Evolutionary conservation across 2,797 vertebrate species (phyloP).

Genomic region (Lacerta agilis): DNA sequence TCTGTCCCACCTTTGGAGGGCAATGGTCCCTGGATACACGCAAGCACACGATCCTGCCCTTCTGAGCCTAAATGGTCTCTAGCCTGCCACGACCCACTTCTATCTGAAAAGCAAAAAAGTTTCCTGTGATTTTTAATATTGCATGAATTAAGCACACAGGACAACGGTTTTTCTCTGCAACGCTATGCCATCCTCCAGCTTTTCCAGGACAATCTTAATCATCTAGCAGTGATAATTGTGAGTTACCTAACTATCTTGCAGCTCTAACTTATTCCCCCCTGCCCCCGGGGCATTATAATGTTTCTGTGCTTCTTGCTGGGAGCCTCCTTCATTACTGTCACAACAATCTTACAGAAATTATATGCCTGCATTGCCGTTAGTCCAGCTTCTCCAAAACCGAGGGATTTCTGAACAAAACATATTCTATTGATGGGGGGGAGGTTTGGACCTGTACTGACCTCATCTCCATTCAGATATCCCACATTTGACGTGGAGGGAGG

Average conservation of each 20-base stretch:
- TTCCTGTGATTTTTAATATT: not conserved
- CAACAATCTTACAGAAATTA: constrained; percentile 27
- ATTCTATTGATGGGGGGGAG: not conserved
- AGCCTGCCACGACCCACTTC: not conserved
- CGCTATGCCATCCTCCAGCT: not conserved
- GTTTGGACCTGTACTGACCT: not conserved
- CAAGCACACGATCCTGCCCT: too few species aligned
- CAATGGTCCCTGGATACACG: not conserved
- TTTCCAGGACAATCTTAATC: not conserved
- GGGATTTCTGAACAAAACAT: constrained; percentile 29
- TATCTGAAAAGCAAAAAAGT: not conserved
- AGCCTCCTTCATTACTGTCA: not conserved
- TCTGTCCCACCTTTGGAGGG: not conserved
- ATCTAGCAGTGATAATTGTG: constrained; percentile 23
- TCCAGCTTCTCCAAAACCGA: constrained; percentile 27
- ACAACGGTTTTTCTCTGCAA: not conserved
- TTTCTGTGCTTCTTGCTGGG: not conserved
- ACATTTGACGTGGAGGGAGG: not conserved
- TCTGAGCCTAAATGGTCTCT: not conserved
- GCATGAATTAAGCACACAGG: not conserved
- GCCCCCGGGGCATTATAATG: not conserved
- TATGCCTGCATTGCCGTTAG: constrained; percentile 25
- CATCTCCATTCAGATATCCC: constrained; percentile 16
- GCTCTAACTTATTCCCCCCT: not conserved
- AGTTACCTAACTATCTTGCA: not conserved